phyloP scores from a whole-genome alignment of 2,888 invertebrate genomes.

The Itoplectis maculator region DNA sequence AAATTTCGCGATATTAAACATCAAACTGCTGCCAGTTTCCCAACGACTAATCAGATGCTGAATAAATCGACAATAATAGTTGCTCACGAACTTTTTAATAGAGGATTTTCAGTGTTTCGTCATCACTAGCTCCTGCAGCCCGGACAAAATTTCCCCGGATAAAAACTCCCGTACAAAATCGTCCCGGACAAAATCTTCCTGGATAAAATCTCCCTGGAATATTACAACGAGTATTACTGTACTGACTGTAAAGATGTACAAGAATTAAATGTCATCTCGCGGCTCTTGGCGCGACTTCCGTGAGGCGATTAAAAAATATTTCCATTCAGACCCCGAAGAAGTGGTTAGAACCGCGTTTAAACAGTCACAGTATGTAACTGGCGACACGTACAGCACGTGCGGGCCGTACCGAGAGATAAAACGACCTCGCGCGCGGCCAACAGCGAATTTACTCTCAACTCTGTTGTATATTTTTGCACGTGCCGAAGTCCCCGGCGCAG shows the following conservation, averaged over 20 bases:
- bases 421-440: neutral
- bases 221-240: slow-evolving; percentile 42
- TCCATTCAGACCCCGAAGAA: neutral
- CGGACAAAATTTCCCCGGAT: too few species aligned
- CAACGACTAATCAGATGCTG: too few species aligned
- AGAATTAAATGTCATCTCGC: neutral
- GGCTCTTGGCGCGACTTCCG: neutral
- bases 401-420: neutral
- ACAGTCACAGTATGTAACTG: neutral
- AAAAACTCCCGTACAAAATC: too few species aligned
- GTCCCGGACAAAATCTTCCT: too few species aligned
- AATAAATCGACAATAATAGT: too few species aligned
- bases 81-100: too few species aligned
- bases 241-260: neutral
- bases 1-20: too few species aligned
- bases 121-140: too few species aligned
- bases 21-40: too few species aligned
- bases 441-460: neutral
- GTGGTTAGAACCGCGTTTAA: neutral
- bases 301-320: slow-evolving; percentile 23
- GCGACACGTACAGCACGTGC: neutral
- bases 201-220: too few species aligned
- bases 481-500: neutral
- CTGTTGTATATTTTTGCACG: neutral
- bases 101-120: too few species aligned